Conservation (phyloP, 2,113 vertebrate genomes). For the Gila orcuttii region DNA sequence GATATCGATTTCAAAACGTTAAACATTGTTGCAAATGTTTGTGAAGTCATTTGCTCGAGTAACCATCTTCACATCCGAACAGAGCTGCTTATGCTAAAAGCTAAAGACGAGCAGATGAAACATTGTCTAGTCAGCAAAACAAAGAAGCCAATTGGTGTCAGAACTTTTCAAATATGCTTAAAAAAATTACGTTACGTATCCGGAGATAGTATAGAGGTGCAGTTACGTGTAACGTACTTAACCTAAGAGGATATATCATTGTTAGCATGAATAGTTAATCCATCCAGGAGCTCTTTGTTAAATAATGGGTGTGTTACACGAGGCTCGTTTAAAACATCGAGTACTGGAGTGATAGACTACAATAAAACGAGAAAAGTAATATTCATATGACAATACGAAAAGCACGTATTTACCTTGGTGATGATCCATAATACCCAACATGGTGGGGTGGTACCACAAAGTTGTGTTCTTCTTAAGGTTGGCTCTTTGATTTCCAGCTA, state of each 20-base stretch:
- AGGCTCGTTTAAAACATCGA: slow-evolving; percentile 18
- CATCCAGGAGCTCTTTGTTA: slow-evolving; percentile 25
- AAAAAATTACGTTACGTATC: background rate
- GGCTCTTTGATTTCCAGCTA: background rate
- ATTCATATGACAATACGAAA: background rate
- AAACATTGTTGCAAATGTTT: background rate
- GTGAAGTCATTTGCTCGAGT: background rate
- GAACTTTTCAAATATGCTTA: background rate
- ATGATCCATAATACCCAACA: slow-evolving; percentile 40
- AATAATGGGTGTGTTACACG: slow-evolving; percentile 26
- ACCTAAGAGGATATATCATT: background rate
- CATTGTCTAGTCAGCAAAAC: slow-evolving; percentile 27
- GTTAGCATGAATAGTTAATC: slow-evolving; percentile 23
- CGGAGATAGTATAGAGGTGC: background rate
- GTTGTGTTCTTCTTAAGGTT: background rate
- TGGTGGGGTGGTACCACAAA: slow-evolving; percentile 21
- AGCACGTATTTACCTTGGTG: slow-evolving; percentile 30
- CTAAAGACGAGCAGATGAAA: background rate
- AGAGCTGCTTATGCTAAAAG: slow-evolving; percentile 25
- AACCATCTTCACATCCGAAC: background rate
- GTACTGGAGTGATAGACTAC: background rate
- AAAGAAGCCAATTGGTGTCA: background rate
- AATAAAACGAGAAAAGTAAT: background rate
- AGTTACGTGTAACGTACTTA: background rate
- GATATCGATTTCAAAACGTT: background rate